Evolutionary conservation across 2,113 vertebrate genomes (phyloP).

Genomic region (Zosterops lateralis): DNA sequence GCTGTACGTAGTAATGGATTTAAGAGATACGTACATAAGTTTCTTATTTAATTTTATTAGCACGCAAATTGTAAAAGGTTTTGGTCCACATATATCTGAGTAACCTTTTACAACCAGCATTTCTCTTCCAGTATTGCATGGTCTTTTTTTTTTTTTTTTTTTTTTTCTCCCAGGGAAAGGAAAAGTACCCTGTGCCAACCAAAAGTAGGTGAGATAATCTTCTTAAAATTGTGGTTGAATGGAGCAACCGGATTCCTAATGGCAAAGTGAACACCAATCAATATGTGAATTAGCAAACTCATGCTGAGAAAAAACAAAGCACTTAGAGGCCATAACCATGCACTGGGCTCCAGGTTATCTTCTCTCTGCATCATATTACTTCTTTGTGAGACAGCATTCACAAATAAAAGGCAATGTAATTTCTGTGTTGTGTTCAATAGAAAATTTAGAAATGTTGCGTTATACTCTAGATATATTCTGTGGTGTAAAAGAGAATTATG

Average conservation of each 20-base stretch:
- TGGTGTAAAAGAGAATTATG: neutral
- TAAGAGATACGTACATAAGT: neutral
- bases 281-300: neutral
- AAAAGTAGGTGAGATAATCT: neutral
- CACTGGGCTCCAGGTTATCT: neutral
- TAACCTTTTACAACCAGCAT: neutral
- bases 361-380: neutral
- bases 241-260: neutral
- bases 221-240: neutral
- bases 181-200: neutral
- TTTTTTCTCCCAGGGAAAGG: neutral
- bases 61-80: neutral
- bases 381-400: neutral
- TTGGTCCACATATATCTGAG: neutral
- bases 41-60: neutral
- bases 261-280: neutral
- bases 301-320: neutral
- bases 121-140: neutral
- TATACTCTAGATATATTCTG: neutral
- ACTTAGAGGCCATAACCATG: neutral
- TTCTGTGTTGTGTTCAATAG: neutral
- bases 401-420: neutral
- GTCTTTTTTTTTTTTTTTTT: neutral
- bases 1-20: neutral
- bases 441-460: neutral